Evolutionary conservation across 2,888 invertebrate genomes (phyloP).

Genomic region (Gonocerus acuteangulatus): DNA sequence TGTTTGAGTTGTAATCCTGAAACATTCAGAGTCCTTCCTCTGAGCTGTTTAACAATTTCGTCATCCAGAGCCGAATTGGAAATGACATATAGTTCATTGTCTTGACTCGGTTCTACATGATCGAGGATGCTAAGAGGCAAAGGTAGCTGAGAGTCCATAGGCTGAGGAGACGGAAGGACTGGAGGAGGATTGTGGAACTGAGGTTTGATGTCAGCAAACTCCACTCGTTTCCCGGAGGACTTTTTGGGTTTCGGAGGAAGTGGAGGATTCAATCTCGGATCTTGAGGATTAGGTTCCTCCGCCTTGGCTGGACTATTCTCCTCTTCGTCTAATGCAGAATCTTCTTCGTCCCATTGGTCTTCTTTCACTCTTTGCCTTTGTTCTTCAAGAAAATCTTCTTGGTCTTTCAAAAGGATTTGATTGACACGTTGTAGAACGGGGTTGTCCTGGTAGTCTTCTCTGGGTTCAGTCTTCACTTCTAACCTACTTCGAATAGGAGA

Average conservation of each 20-base stretch:
- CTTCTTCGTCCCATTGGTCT: conserved; percentile 33
- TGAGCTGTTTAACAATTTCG: conserved; percentile 35
- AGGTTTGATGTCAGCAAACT: conserved; percentile 27
- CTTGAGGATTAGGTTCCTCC: conserved; percentile 2
- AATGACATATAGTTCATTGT: conserved; percentile 48
- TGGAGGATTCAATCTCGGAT: conserved; percentile 25
- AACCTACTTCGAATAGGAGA: conserved; percentile 28
- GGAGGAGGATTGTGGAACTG: conserved; percentile 49
- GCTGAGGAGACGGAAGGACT: conserved; percentile 63
- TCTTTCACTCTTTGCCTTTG: conserved; percentile 36
- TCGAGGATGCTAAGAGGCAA: conserved; percentile 33
- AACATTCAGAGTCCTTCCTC: conserved; percentile 35
- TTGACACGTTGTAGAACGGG: conserved; percentile 80
- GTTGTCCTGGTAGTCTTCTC: conserved; percentile 57
- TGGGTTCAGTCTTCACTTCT: conserved; percentile 9
- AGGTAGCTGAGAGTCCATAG: conserved; percentile 32
- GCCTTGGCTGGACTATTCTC: conserved; percentile 10
- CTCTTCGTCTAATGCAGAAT: conserved; percentile 26
- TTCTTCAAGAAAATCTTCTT: conserved; percentile 47
- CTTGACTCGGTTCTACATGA: conserved; percentile 31
- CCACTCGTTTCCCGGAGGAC: conserved; percentile 27
- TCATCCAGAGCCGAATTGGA: conserved; percentile 40
- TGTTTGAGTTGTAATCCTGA: conserved; percentile 32
- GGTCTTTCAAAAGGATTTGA: conserved; percentile 71
- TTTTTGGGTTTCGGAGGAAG: conserved; percentile 33